Evolutionary conservation across 1,140 invertebrate genomes (phyloP), one percentile per base, ranked within the genome.

Genomic region (Drosophila ananassae): DNA sequence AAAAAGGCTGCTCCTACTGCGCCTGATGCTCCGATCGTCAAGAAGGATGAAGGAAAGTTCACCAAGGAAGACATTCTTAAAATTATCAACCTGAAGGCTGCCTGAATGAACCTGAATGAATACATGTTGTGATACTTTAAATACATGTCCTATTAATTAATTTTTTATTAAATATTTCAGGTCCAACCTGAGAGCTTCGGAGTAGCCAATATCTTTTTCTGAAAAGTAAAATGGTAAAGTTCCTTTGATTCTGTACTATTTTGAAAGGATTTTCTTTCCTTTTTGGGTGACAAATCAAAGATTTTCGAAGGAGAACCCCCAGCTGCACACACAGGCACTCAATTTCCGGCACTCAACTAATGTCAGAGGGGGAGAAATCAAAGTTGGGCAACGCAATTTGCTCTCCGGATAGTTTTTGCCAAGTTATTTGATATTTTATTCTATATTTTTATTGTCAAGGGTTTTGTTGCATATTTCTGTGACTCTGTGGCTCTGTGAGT

Each of bases 371-470:
- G 64, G 63, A 50, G 50, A 69, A 68, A 69, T 47, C 63, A 9
- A 47, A 69, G 63, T 67, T 68, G 64, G 50, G 24, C 63, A 69
- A 57, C 51, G 51, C 63, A 73, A 61, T 73, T 73, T 73, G 48
- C 68, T 73, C 44, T 61, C 3, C 4, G 10, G 39, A 66, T 66
- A 56, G 62, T 62, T 77, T 63, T 52, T 47, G 51, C 39, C 37
- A 87, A 76, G 83, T 79, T 89, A 87, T 89, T 83, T 79, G 83
- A 87, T 83, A 87, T 77, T 77, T 79, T 85, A 63, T 60, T 62
- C 25, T 39, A 69, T 57, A 41, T 59, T 66, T 77, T 64, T 66
- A 58, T 85, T 80, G 73, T 85, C 81, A 71, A 85, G 76, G 61
- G 60, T 79, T 84, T 77, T 85, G 55, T 71, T 73, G 85, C 61